Percentiles rank a stretch among this genome's conserved stretches.
Conservation (phyloP, 2,888 invertebrate species). For the Leptodirus hochenwartii region DNA sequence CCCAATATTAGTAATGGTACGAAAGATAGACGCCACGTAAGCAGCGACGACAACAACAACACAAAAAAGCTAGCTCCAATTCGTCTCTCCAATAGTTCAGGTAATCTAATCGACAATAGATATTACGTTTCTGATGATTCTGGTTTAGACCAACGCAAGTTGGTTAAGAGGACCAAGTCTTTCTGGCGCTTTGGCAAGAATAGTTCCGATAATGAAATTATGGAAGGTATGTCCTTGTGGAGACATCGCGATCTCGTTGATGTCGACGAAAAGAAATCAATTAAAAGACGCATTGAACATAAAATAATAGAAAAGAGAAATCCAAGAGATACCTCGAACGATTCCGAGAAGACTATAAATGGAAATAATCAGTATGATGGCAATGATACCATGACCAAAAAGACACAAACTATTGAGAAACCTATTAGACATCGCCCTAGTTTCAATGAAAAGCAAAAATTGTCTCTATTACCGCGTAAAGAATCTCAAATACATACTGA, state of each 20-base stretch:
- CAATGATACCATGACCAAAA: conserved; percentile 23
- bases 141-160: conserved; percentile 15
- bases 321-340: conserved; percentile 24
- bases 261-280: conserved; percentile 39
- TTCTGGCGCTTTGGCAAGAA: conserved; percentile 68
- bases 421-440: conserved; percentile 9
- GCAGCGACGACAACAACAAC: conserved; percentile 22
- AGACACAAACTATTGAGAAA: conserved; percentile 24
- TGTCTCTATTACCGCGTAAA: conserved; percentile 13
- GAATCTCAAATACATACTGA: conserved; percentile 12
- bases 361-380: conserved; percentile 20
- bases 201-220: conserved; percentile 50
- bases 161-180: conserved; percentile 66
- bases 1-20: conserved; percentile 7
- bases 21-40: conserved; percentile 11
- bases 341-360: conserved; percentile 26
- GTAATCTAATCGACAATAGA: conserved; percentile 23
- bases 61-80: conserved; percentile 17
- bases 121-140: conserved; percentile 34
- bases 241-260: conserved; percentile 69
- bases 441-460: conserved; percentile 15
- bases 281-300: too few relatives aligned
- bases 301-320: too few relatives aligned
- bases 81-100: conserved; percentile 23
- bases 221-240: conserved; percentile 79